Evolutionary conservation across 2,888 invertebrate genomes (phyloP).

Genomic region (Pammene fasciana): DNA sequence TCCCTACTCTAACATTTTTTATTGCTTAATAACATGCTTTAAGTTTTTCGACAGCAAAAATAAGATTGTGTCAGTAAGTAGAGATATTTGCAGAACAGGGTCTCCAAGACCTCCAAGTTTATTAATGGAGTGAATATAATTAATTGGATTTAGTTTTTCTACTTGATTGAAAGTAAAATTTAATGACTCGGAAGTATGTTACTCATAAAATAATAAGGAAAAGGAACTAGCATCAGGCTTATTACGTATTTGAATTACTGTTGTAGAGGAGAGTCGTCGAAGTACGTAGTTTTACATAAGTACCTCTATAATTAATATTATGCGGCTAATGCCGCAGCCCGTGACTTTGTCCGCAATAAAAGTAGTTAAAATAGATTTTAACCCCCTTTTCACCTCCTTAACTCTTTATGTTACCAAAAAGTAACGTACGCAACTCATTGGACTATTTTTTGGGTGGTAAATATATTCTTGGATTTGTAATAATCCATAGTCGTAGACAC

Average conservation of each 20-base stretch:
- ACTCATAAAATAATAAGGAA: background rate
- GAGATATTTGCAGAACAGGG: slow-evolving; percentile 39
- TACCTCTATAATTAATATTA: too few relatives aligned
- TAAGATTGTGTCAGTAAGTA: slow-evolving; percentile 26
- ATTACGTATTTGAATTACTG: background rate
- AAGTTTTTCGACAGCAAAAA: background rate
- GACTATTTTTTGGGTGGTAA: background rate
- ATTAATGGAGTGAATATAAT: slow-evolving; percentile 31
- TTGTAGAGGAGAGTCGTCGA: background rate
- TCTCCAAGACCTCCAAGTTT: slow-evolving; percentile 19
- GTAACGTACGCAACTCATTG: too few relatives aligned
- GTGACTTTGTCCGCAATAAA: too few relatives aligned
- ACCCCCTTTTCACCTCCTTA: too few relatives aligned
- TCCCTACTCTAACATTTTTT: background rate
- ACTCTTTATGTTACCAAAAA: too few relatives aligned
- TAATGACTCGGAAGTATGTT: slow-evolving; percentile 28
- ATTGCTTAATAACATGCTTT: background rate
- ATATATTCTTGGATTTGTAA: background rate
- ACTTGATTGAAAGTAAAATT: slow-evolving; percentile 34
- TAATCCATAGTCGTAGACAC: background rate
- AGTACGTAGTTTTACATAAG: too few relatives aligned
- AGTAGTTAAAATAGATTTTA: too few relatives aligned
- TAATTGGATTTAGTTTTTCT: slow-evolving; percentile 31
- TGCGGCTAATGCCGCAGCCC: too few relatives aligned
- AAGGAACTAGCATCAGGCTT: background rate